Evolutionary conservation across 1,140 invertebrate genomes (phyloP).

Genomic region (Elysia chlorotica): DNA sequence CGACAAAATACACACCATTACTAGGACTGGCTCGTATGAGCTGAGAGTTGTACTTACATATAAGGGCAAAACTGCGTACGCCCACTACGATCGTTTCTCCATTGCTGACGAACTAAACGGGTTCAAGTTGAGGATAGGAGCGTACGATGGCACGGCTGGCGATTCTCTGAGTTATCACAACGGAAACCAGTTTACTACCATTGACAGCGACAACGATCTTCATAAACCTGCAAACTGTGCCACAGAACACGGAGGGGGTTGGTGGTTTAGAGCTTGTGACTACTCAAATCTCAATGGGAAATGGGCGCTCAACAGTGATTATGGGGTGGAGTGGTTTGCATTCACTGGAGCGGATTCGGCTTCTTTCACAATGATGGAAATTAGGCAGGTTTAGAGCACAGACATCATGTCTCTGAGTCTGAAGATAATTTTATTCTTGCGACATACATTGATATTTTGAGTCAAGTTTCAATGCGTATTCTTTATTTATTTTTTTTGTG

Average conservation of each 20-base stretch:
- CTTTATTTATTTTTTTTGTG: too few species aligned
- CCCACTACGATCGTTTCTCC: conserved; percentile 71
- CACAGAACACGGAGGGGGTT: conserved; percentile 63
- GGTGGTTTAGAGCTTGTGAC: conserved; percentile 79
- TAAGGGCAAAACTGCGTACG: too few species aligned
- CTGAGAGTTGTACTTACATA: conserved; percentile 66
- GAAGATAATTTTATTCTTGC: too few species aligned
- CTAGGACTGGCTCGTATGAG: conserved; percentile 63
- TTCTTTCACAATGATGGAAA: too few species aligned
- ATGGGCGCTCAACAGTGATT: too few species aligned
- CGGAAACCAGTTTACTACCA: conserved; percentile 53
- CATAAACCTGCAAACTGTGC: conserved; percentile 76
- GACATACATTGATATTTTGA: too few species aligned
- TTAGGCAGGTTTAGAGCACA: too few species aligned
- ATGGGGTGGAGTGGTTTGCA: conserved; percentile 90
- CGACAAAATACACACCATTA: conserved; percentile 49
- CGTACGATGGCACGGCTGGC: conserved; percentile 66
- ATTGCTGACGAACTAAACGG: conserved; percentile 70
- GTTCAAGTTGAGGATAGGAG: conserved; percentile 71
- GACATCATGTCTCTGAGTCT: too few species aligned
- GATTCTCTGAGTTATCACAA: conserved; percentile 50
- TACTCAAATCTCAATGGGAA: conserved; percentile 91
- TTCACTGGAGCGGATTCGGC: conserved; percentile 81
- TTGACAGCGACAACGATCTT: conserved; percentile 60
- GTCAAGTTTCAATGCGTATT: too few species aligned